phyloP scores from a whole-genome alignment of 2,888 invertebrate species.

The Hydropsyche betteni region DNA sequence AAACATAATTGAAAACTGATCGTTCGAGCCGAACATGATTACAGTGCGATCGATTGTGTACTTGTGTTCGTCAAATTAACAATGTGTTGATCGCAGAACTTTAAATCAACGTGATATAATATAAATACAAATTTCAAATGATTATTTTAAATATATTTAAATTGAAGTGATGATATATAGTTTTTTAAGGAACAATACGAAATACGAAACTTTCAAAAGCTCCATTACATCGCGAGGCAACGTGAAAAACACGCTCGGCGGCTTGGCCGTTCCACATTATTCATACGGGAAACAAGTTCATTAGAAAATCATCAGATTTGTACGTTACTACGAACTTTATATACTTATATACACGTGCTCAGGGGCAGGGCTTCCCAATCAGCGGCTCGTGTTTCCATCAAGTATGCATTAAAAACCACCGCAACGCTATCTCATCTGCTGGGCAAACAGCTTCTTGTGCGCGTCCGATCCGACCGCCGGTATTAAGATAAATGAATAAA shows the following conservation, averaged over 20 bases:
- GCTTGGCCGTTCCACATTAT: constrained; percentile 11
- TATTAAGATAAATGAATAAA: constrained; percentile 37
- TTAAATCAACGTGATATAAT: too few relatives aligned
- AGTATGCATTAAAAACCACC: constrained; percentile 40
- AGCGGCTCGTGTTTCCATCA: constrained; percentile 21
- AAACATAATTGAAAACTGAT: too few relatives aligned
- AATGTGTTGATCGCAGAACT: too few relatives aligned
- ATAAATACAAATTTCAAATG: too few relatives aligned
- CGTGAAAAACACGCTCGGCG: neutral
- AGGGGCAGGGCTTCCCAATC: constrained; percentile 22
- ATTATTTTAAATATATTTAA: too few relatives aligned
- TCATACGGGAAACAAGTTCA: constrained; percentile 26
- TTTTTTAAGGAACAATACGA: neutral
- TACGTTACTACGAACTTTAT: too few relatives aligned
- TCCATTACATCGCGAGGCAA: too few relatives aligned
- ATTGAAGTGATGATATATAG: too few relatives aligned
- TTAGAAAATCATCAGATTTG: constrained; percentile 28
- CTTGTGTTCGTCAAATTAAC: too few relatives aligned
- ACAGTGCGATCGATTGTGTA: too few relatives aligned
- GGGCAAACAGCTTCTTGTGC: constrained; percentile 47
- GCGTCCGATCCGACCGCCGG: constrained; percentile 31
- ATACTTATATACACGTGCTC: too few relatives aligned
- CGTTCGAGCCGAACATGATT: too few relatives aligned
- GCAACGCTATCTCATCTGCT: constrained; percentile 50
- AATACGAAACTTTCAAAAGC: neutral